Evolutionary conservation across 2,113 vertebrate genomes (phyloP).

Genomic region (rabbit (Oryctolagus cuniculus)): mOryCun1.1 NC_091433.1:8199001-8199500

Average conservation of each 20-base stretch:
- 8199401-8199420: neutral
- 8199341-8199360: neutral
- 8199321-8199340: neutral
- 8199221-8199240: neutral
- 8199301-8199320: neutral
- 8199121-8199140: neutral
- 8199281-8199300: neutral
- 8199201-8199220: neutral
- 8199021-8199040: slow-evolving; percentile 22
- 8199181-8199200: neutral
- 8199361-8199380: neutral
- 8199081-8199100: neutral
- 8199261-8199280: neutral
- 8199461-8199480: accelerated
- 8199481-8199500: neutral
- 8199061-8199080: slow-evolving; percentile 1
- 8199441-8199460: neutral
- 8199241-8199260: neutral
- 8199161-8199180: neutral
- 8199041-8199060: neutral
- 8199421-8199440: neutral
- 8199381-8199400: neutral
- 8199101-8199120: slow-evolving; percentile 5
- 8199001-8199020: slow-evolving; percentile 75
- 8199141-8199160: neutral